Percentiles rank a stretch among this genome's conserved stretches.
phyloP scores from a whole-genome alignment of 2,888 invertebrate genomes.

The Ferdinandea cuprea region DNA sequence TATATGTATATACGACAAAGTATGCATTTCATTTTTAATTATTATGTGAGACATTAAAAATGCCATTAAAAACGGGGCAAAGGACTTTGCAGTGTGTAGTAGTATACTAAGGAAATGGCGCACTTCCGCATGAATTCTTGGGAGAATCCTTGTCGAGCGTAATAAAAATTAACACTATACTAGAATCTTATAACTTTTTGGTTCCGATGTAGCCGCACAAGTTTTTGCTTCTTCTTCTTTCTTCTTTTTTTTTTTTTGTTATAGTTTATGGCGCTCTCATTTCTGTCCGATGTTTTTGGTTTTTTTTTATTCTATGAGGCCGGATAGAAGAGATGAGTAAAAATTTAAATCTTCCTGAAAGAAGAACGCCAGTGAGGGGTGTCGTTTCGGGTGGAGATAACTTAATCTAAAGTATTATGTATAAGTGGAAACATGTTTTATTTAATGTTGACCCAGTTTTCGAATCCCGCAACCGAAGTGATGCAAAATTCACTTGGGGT shows the following conservation, averaged over 20 bases:
- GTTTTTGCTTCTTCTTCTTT: background rate
- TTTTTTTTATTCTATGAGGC: background rate
- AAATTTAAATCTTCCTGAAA: conserved; percentile 27
- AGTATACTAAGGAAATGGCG: conserved; percentile 47
- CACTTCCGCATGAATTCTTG: conserved; percentile 51
- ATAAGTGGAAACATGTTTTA: conserved; percentile 50
- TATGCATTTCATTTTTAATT: conserved; percentile 56
- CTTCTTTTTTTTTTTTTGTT: too few species aligned
- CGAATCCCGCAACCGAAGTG: background rate
- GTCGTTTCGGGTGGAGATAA: conserved; percentile 40
- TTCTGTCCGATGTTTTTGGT: conserved; percentile 2
- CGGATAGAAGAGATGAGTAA: background rate
- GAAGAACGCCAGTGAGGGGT: background rate
- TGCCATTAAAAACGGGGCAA: conserved; percentile 38
- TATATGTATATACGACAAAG: background rate
- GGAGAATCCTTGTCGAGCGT: conserved; percentile 51
- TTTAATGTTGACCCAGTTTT: conserved; percentile 46
- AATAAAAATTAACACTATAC: conserved; percentile 64
- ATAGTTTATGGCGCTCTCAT: background rate
- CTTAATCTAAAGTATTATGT: conserved; percentile 49
- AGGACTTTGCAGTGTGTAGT: conserved; percentile 35
- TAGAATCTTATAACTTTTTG: conserved; percentile 31
- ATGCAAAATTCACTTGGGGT: conserved; percentile 25
- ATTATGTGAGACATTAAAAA: conserved; percentile 53
- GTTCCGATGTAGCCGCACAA: conserved; percentile 1